These are phyloP conservation scores for Cryptus viduatorius DNA, from an alignment of 2,888 invertebrate species.

Conservation along the genomic window DNA sequence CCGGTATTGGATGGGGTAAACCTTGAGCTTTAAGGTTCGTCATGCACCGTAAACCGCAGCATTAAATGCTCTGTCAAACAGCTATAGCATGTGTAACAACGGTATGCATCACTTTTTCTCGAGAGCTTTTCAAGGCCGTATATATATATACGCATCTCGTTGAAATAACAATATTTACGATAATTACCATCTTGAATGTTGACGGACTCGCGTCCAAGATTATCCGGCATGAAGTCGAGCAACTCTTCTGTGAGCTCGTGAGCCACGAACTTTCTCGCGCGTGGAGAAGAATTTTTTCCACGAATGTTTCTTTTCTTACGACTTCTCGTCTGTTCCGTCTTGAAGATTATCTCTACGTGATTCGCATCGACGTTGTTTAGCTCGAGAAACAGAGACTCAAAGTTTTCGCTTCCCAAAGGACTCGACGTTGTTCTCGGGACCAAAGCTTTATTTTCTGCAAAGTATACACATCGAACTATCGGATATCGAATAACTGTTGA, in stretches of 20 bases:
- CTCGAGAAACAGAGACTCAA: constrained; percentile 45
- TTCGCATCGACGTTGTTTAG: constrained; percentile 55
- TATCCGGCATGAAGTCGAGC: constrained; percentile 33
- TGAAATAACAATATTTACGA: background rate
- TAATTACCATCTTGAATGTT: constrained; percentile 50
- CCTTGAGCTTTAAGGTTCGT: too few species aligned
- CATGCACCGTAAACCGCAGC: too few species aligned
- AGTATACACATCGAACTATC: background rate
- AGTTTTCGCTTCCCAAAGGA: constrained; percentile 81
- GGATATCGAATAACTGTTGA: too few species aligned
- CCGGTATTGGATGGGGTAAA: too few species aligned
- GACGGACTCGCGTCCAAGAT: background rate
- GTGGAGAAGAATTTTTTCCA: background rate
- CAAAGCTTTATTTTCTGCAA: constrained; percentile 53
- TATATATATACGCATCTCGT: background rate
- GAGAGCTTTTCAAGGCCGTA: background rate
- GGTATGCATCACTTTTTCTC: too few species aligned
- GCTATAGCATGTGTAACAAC: too few species aligned
- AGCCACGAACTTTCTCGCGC: background rate
- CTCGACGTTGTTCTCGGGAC: constrained; percentile 64
- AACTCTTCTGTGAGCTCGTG: constrained; percentile 4
- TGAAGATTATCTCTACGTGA: constrained; percentile 66
- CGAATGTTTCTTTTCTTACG: background rate
- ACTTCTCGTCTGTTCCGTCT: background rate
- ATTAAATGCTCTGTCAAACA: too few species aligned